Evolutionary conservation across 2,113 vertebrate species (phyloP).

Genomic region (Bos javanicus): DNA sequence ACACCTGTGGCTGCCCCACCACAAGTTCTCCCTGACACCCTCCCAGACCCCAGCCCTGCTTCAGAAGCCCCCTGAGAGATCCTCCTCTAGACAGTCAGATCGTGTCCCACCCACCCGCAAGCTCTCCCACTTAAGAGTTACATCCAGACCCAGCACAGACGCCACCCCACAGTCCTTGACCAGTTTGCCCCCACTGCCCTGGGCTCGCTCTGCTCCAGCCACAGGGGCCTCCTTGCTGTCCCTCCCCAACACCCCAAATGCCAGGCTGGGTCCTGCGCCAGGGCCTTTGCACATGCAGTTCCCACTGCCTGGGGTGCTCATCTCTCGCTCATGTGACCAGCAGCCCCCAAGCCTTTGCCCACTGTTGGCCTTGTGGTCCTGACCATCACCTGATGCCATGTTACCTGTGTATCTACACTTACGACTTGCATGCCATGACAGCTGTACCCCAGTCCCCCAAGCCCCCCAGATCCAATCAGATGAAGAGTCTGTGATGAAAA

Average conservation of each 20-base stretch:
- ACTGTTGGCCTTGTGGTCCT: neutral
- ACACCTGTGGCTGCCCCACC: neutral
- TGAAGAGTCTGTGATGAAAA: neutral
- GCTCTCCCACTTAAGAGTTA: neutral
- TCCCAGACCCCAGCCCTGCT: neutral
- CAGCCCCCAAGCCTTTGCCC: neutral
- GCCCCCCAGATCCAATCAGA: neutral
- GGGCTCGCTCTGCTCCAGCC: neutral
- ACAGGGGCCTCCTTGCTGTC: neutral
- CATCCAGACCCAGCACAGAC: neutral
- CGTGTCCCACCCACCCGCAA: neutral
- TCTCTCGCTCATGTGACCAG: neutral
- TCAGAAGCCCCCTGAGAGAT: neutral
- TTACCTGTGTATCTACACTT: neutral
- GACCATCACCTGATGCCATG: neutral
- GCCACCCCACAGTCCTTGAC: too few relatives aligned
- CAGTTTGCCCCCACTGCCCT: neutral
- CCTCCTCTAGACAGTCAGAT: neutral
- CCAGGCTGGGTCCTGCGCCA: neutral
- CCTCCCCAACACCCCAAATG: neutral
- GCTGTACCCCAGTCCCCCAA: neutral
- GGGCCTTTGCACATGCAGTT: neutral
- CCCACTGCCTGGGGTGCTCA: neutral
- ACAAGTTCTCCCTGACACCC: neutral
- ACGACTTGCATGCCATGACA: accelerated